phyloP scores from a whole-genome alignment of 1,140 invertebrate species.

The Drosophila busckii region DNA sequence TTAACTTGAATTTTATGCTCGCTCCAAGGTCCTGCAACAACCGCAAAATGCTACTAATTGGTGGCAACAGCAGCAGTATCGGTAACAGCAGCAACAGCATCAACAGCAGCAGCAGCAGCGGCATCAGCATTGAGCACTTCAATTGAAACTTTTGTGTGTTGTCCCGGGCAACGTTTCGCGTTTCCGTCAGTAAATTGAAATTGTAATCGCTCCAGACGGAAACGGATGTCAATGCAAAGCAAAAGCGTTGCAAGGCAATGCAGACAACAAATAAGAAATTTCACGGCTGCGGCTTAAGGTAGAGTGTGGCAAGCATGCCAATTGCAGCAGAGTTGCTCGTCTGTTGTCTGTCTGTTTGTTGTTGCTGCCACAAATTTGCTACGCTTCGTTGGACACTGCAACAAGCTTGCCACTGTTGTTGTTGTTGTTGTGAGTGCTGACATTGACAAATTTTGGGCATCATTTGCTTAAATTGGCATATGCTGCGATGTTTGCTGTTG shows the following conservation, averaged over 20 bases:
- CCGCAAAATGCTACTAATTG: constrained; percentile 49
- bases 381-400: constrained; percentile 14
- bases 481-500: constrained; percentile 9
- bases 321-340: no score
- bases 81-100: not conserved
- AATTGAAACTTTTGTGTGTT: constrained; percentile 49
- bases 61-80: constrained; percentile 29
- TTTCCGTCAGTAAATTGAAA: constrained; percentile 68
- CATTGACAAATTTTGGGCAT: constrained; percentile 28
- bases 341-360: no score
- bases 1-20: no score
- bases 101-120: no score
- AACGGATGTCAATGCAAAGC: constrained; percentile 53
- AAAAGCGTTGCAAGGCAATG: constrained; percentile 26
- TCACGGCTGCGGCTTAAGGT: constrained; percentile 30
- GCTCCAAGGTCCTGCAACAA: constrained; percentile 14
- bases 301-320: constrained; percentile 5
- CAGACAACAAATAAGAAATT: constrained; percentile 42
- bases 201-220: constrained; percentile 45
- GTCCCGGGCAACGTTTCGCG: constrained; percentile 40
- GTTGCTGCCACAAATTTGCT: constrained; percentile 5
- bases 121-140: constrained; percentile 7
- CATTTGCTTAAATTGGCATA: constrained; percentile 39
- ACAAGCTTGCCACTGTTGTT: constrained; percentile 3
- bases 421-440: constrained; percentile 7